These are phyloP conservation scores for Tillus elongatus DNA, from an alignment of 2,888 invertebrate species.

Conservation along the genomic window DNA sequence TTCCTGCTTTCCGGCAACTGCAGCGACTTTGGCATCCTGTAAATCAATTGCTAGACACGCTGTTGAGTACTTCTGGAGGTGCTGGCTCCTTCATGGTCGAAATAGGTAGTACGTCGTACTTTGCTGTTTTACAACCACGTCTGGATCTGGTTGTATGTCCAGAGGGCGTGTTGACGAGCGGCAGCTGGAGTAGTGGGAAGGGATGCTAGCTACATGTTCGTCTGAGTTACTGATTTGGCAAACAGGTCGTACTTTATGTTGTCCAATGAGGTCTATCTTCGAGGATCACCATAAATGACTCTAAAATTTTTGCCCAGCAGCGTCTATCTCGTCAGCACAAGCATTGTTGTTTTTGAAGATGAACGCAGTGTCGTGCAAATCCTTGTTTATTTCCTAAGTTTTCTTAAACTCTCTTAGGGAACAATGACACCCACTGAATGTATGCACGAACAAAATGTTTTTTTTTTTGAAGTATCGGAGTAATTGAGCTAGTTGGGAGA, in stretches of 20 bases:
- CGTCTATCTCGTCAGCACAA: background rate
- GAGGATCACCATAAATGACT: conserved; percentile 1
- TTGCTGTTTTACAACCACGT: no score
- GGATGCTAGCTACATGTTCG: conserved; percentile 1
- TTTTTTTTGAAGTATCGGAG: background rate
- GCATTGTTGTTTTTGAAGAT: conserved; percentile 2
- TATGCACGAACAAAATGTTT: background rate
- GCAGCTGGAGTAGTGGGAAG: background rate
- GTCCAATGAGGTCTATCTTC: conserved; percentile 2
- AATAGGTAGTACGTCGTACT: background rate
- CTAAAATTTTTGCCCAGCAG: background rate
- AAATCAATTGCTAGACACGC: background rate
- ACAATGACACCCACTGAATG: conserved; percentile 2
- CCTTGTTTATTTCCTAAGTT: background rate
- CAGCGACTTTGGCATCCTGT: conserved; percentile 3
- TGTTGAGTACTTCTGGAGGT: conserved; percentile 1
- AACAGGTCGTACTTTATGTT: conserved; percentile 2
- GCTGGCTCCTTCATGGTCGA: conserved; percentile 2
- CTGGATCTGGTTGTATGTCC: no score
- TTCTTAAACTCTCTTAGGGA: background rate
- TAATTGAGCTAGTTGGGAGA: background rate
- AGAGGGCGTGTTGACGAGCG: no score
- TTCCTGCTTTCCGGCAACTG: conserved; percentile 2
- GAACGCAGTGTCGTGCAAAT: no score
- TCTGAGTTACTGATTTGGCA: background rate